Percentiles rank a stretch among this genome's conserved stretches.
Evolutionary conservation across 2,888 invertebrate genomes (phyloP).

Genomic region (Watsonalla cultraria): DNA sequence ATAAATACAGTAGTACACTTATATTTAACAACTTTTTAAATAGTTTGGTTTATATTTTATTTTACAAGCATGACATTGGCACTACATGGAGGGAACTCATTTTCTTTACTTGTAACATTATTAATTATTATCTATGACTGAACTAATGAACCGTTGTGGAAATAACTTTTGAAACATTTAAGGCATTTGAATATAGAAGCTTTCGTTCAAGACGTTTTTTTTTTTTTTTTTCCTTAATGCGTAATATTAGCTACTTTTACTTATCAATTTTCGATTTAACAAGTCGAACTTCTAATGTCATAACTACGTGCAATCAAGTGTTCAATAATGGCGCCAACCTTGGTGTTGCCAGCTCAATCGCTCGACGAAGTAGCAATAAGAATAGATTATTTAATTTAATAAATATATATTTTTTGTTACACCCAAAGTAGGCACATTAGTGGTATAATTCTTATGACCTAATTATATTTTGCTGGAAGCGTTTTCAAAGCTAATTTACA

Average conservation of each 20-base stretch:
- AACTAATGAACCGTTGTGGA: conserved; percentile 3
- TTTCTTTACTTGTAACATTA: conserved; percentile 29
- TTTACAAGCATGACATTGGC: conserved; percentile 58
- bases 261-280: too few species aligned
- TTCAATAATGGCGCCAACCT: too few species aligned
- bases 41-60: conserved; percentile 26
- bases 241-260: too few species aligned
- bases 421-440: conserved; percentile 25
- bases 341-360: not conserved
- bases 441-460: conserved; percentile 19
- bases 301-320: too few species aligned
- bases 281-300: too few species aligned
- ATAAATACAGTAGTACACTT: conserved; percentile 29
- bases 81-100: conserved; percentile 69
- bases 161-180: not conserved
- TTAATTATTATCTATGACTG: conserved; percentile 1
- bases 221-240: not conserved
- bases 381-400: conserved; percentile 12
- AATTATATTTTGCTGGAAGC: conserved; percentile 2
- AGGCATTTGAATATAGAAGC: not conserved
- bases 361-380: not conserved
- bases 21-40: conserved; percentile 20
- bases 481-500: not conserved
- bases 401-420: conserved; percentile 17
- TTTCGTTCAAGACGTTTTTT: too few species aligned